Evolutionary conservation across 2,888 invertebrate genomes (phyloP).

Genomic region (Shargacucullia verbasci): DNA sequence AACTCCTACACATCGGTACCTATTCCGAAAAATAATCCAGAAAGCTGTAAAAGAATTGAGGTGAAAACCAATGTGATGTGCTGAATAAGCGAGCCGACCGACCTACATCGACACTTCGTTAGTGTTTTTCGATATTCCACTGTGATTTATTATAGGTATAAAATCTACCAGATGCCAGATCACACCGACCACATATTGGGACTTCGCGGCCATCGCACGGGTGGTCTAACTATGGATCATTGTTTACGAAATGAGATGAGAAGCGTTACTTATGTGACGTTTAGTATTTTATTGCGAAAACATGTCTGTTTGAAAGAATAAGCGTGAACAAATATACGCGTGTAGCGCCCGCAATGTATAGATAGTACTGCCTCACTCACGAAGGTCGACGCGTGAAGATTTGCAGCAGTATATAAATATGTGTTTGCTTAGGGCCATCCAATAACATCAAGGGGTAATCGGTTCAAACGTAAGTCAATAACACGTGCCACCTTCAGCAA

Average conservation of each 20-base stretch:
- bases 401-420: conserved; percentile 16
- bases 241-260: conserved; percentile 65
- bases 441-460: conserved; percentile 31
- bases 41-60: conserved; percentile 63
- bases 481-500: conserved; percentile 7
- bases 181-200: conserved; percentile 69
- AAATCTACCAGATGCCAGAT: conserved; percentile 78
- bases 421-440: conserved; percentile 32
- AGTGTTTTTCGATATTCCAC: conserved; percentile 74
- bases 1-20: conserved; percentile 50
- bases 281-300: conserved; percentile 60
- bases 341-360: conserved; percentile 33
- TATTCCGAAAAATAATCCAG: conserved; percentile 55
- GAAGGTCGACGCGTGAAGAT: conserved; percentile 29
- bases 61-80: conserved; percentile 64
- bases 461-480: conserved; percentile 37
- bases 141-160: conserved; percentile 83
- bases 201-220: conserved; percentile 68
- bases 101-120: conserved; percentile 78
- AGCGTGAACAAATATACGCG: conserved; percentile 32
- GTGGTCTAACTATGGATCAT: conserved; percentile 73
- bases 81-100: conserved; percentile 65
- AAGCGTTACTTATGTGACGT: conserved; percentile 52
- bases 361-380: conserved; percentile 21
- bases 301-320: conserved; percentile 44